Evolutionary conservation across 2,888 invertebrate species (phyloP).

Genomic region (Leucophenga montana): DNA sequence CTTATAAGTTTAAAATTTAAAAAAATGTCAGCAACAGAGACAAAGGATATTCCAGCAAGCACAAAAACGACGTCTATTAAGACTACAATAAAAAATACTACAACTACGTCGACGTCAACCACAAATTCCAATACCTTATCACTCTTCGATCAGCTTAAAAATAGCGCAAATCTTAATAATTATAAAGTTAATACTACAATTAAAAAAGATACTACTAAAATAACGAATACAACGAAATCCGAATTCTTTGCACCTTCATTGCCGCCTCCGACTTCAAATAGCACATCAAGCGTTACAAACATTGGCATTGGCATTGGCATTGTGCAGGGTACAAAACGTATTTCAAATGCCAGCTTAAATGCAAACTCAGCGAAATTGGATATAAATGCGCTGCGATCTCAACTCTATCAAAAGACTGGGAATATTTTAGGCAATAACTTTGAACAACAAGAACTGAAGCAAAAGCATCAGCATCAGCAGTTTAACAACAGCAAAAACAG

Average conservation of each 20-base stretch:
- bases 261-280: constrained; percentile 38
- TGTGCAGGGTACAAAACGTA: constrained; percentile 58
- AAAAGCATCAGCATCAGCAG: constrained; percentile 32
- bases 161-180: constrained; percentile 65
- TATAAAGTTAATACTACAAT: constrained; percentile 45
- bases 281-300: too few relatives aligned
- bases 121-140: constrained; percentile 52
- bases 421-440: not conserved
- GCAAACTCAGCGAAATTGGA: constrained; percentile 46
- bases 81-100: constrained; percentile 32
- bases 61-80: constrained; percentile 29
- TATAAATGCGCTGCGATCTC: constrained; percentile 58
- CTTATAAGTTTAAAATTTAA: not conserved
- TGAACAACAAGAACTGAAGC: constrained; percentile 28
- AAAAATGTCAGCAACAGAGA: constrained; percentile 27
- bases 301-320: constrained; percentile 61
- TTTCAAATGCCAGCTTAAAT: constrained; percentile 15
- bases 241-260: constrained; percentile 48
- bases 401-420: constrained; percentile 57
- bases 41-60: constrained; percentile 21
- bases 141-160: constrained; percentile 69
- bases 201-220: constrained; percentile 26
- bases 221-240: constrained; percentile 32
- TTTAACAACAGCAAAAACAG: constrained; percentile 64
- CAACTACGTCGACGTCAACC: constrained; percentile 28